Conservation (phyloP, 2,113 vertebrate species). For the Vicugna pacos region DNA sequence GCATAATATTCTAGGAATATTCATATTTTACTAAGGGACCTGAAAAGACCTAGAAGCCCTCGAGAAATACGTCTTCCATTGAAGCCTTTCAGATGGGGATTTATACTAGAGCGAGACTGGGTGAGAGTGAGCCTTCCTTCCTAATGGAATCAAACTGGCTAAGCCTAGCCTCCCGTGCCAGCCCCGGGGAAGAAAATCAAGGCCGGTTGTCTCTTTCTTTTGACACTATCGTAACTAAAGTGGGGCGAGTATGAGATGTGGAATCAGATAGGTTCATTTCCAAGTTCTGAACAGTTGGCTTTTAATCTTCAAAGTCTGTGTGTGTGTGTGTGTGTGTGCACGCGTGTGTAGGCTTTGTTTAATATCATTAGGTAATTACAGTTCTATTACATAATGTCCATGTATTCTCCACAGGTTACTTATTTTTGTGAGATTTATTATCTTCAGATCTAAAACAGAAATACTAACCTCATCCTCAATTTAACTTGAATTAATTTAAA, state of each 20-base stretch:
- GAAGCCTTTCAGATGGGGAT: background rate
- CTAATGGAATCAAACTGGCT: background rate
- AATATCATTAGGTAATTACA: constrained; percentile 51
- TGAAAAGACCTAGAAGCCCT: background rate
- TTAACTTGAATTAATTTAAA: constrained; percentile 14
- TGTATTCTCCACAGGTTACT: background rate
- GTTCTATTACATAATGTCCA: background rate
- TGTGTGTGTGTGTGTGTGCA: background rate
- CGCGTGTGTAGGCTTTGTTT: background rate
- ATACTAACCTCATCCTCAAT: background rate
- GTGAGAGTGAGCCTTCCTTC: background rate
- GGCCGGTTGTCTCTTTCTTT: background rate
- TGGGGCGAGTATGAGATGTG: constrained; percentile 13
- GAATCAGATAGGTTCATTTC: constrained; percentile 6
- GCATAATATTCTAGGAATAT: background rate
- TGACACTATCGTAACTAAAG: background rate
- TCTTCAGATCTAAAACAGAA: background rate
- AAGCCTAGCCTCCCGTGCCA: background rate
- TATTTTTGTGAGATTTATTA: background rate
- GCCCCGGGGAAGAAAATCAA: background rate
- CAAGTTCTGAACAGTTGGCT: constrained; percentile 40
- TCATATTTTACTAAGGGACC: background rate
- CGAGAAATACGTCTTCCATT: background rate
- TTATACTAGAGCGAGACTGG: background rate
- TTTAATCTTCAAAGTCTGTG: constrained; percentile 44